Evolutionary conservation across 2,113 vertebrate genomes (phyloP).

Genomic region (Ophiodon elongatus): DNA sequence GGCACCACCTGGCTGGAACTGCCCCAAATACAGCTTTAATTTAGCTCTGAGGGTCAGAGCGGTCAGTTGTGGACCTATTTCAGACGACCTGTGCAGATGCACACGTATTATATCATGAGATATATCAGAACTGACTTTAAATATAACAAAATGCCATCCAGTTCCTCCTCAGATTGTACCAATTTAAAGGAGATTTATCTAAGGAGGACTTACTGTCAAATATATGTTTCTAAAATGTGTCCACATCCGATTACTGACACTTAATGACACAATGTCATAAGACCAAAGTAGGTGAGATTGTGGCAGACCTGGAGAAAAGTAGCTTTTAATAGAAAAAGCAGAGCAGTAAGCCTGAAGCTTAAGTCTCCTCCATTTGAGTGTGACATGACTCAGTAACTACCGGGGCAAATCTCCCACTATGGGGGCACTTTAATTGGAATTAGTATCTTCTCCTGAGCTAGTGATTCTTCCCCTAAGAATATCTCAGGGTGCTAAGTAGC

Average conservation of each 20-base stretch:
- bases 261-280: constrained; percentile 21
- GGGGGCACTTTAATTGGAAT: constrained; percentile 65
- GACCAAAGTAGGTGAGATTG: constrained; percentile 16
- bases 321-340: constrained; percentile 49
- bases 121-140: background rate
- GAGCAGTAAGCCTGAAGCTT: constrained; percentile 50
- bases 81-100: constrained; percentile 3
- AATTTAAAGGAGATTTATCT: background rate
- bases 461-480: constrained; percentile 46
- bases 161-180: background rate
- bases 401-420: constrained; percentile 48
- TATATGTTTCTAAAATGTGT: background rate
- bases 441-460: constrained; percentile 36
- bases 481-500: constrained; percentile 40
- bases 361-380: constrained; percentile 50
- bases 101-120: background rate
- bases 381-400: constrained; percentile 61
- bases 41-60: constrained; percentile 63
- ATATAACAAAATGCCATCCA: background rate
- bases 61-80: constrained; percentile 46
- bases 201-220: background rate
- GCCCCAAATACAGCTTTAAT: constrained; percentile 70
- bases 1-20: constrained; percentile 71
- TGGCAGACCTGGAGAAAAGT: constrained; percentile 32
- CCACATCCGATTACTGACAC: constrained; percentile 6